These are phyloP conservation scores for Apocheima hispidaria DNA, from an alignment of 2,888 invertebrate genomes.

Conservation along the genomic window DNA sequence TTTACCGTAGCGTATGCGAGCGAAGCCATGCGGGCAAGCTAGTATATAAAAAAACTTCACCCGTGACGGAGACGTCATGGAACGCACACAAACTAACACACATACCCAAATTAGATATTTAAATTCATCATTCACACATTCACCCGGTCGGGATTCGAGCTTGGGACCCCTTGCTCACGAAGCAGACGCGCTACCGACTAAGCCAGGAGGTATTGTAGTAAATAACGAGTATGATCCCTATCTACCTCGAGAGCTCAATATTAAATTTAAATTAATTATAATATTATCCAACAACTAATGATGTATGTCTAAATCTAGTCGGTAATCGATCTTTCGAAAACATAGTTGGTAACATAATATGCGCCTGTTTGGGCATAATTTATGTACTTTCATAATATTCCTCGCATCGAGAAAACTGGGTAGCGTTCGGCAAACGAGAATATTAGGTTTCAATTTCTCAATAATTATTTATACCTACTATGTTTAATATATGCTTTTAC, in stretches of 20 bases:
- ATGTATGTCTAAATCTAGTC: conserved; percentile 22
- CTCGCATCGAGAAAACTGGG: conserved; percentile 21
- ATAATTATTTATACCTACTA: conserved; percentile 17
- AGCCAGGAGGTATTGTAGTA: background rate
- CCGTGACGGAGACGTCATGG: too few relatives aligned
- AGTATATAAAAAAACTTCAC: too few relatives aligned
- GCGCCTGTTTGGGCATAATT: conserved; percentile 30
- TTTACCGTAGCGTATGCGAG: too few relatives aligned
- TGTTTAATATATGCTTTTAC: conserved; percentile 19
- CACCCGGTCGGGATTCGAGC: too few relatives aligned
- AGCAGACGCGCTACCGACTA: background rate
- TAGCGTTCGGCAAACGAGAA: conserved; percentile 32
- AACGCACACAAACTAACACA: too few relatives aligned
- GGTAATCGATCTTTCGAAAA: conserved; percentile 33
- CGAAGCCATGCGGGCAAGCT: too few relatives aligned
- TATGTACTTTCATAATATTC: conserved; percentile 36
- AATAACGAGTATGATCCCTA: conserved; percentile 6
- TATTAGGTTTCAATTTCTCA: conserved; percentile 36
- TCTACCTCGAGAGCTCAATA: background rate
- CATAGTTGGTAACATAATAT: conserved; percentile 32
- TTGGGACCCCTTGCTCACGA: too few relatives aligned
- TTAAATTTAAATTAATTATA: conserved; percentile 15
- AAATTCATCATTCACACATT: too few relatives aligned
- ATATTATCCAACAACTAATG: conserved; percentile 12
- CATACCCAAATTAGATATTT: too few relatives aligned